phyloP scores from a whole-genome alignment of 2,113 vertebrate species.

The Nothocercus nigrocapillus region DNA sequence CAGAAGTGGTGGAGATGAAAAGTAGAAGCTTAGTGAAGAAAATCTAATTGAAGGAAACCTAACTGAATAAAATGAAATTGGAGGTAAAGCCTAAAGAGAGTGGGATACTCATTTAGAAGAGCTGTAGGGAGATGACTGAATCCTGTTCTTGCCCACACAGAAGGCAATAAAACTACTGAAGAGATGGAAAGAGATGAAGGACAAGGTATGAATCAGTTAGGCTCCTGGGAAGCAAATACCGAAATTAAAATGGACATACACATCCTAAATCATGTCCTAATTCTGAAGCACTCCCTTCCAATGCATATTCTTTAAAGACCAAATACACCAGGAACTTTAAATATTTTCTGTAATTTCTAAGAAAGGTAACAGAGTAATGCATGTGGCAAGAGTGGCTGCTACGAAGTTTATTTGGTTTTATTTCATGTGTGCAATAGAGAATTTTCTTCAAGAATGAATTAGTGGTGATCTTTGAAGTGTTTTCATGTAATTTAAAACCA shows the following conservation, averaged over 20 bases:
- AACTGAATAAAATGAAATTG: neutral
- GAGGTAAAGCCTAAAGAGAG: neutral
- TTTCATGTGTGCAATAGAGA: neutral
- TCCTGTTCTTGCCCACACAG: neutral
- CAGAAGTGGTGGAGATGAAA: neutral
- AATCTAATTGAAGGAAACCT: neutral
- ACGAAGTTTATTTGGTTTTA: neutral
- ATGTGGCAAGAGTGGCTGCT: neutral
- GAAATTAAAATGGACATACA: neutral
- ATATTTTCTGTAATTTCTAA: neutral
- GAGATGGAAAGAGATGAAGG: neutral
- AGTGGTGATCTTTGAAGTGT: neutral
- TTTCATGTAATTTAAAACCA: neutral
- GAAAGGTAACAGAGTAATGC: neutral
- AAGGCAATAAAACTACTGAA: neutral
- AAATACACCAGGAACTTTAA: neutral
- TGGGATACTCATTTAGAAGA: neutral
- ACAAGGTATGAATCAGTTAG: neutral
- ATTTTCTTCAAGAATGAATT: neutral
- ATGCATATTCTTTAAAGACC: neutral
- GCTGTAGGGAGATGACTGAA: neutral
- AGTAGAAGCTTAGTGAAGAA: neutral
- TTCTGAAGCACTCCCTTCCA: neutral
- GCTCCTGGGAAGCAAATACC: neutral
- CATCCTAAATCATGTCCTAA: neutral